phyloP scores from a whole-genome alignment of 2,888 invertebrate species.

The Fabriciana adippe region DNA sequence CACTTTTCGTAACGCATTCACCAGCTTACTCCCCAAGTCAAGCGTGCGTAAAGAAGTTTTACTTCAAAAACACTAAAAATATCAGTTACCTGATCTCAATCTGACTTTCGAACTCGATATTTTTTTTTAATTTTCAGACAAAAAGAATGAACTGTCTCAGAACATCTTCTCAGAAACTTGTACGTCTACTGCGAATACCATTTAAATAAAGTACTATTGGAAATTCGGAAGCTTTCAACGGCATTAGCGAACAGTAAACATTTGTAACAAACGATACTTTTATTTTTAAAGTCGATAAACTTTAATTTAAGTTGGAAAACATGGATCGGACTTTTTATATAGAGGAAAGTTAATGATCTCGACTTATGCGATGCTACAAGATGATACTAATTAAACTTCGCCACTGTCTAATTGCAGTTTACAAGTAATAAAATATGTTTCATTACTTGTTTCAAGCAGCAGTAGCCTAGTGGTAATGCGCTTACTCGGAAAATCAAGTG shows the following conservation, averaged over 20 bases:
- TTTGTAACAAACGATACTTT: slow-evolving; percentile 23
- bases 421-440: too few species aligned
- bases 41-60: too few species aligned
- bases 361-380: neutral
- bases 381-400: neutral
- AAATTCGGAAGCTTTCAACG: slow-evolving; percentile 32
- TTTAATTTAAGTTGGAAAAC: slow-evolving; percentile 21
- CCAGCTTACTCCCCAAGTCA: too few species aligned
- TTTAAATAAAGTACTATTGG: slow-evolving; percentile 30
- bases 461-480: too few species aligned
- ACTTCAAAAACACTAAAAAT: too few species aligned
- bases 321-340: slow-evolving; percentile 7
- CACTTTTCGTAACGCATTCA: too few species aligned
- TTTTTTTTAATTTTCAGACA: slow-evolving; percentile 15
- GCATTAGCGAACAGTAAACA: slow-evolving; percentile 33
- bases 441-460: too few species aligned
- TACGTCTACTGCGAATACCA: slow-evolving; percentile 19
- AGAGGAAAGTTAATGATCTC: slow-evolving; percentile 7
- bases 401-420: too few species aligned
- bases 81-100: neutral
- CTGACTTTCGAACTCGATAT: neutral
- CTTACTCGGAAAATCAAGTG: too few species aligned
- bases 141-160: slow-evolving; percentile 8
- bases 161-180: slow-evolving; percentile 24
- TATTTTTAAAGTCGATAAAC: slow-evolving; percentile 33